phyloP scores from a whole-genome alignment of 2,797 vertebrate species.

The Paramormyrops hopkinsi region DNA sequence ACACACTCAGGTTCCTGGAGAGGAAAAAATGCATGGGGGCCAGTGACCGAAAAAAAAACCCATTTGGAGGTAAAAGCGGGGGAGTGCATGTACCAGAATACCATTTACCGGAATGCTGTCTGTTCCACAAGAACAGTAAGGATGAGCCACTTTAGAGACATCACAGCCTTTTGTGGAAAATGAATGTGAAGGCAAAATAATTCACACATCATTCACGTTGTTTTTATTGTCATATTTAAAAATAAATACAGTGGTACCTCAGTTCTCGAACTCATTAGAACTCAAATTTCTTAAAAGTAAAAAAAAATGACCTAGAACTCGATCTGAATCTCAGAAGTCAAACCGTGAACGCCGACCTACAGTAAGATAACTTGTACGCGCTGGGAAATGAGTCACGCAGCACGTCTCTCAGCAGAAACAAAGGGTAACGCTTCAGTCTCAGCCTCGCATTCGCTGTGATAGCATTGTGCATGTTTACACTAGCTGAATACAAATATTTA shows the following conservation, averaged over 20 bases:
- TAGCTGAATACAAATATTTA: too few relatives aligned
- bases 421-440: too few relatives aligned
- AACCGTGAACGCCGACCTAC: too few relatives aligned
- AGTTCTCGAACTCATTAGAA: too few relatives aligned
- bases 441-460: too few relatives aligned
- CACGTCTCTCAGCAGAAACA: too few relatives aligned
- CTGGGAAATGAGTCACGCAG: too few relatives aligned
- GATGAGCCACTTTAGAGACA: not conserved
- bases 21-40: not conserved
- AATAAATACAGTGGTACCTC: not conserved
- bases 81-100: not conserved
- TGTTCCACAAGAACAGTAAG: not conserved
- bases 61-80: constrained; percentile 15
- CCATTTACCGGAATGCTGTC: not conserved
- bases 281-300: too few relatives aligned
- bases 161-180: not conserved
- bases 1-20: constrained; percentile 23
- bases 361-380: too few relatives aligned
- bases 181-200: not conserved
- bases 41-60: not conserved
- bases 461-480: too few relatives aligned
- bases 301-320: too few relatives aligned
- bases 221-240: not conserved
- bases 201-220: not conserved
- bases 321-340: too few relatives aligned